Conservation (phyloP, 2,797 vertebrate genomes). For the Hemibagrus guttatus region DNA sequence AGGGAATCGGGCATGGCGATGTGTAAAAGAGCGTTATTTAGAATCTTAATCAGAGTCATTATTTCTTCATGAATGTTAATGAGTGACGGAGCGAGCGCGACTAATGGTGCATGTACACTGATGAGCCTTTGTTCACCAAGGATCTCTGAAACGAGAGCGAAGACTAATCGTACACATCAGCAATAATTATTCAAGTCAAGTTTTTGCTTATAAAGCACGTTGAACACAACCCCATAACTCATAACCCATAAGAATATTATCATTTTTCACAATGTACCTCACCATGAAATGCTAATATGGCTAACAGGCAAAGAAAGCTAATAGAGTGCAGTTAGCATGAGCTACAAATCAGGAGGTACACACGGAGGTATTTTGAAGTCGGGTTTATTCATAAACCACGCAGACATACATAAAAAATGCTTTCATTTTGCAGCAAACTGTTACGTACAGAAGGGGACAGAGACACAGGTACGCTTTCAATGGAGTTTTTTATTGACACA, state of each 20-base stretch:
- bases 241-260: neutral
- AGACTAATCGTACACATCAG: neutral
- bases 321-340: neutral
- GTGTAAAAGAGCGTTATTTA: conserved; percentile 23
- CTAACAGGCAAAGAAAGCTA: neutral
- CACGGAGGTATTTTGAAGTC: neutral
- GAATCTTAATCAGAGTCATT: conserved; percentile 29
- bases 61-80: conserved; percentile 37
- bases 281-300: neutral
- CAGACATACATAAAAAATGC: neutral
- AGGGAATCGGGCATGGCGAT: neutral
- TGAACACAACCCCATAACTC: neutral
- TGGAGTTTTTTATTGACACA: too few relatives aligned
- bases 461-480: too few relatives aligned
- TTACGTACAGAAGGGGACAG: too few relatives aligned
- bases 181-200: neutral
- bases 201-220: neutral
- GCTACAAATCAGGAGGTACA: neutral
- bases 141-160: neutral
- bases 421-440: neutral
- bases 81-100: neutral
- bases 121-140: conserved; percentile 24
- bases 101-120: conserved; percentile 10
- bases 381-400: neutral
- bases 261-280: neutral